phyloP scores from a whole-genome alignment of 2,113 vertebrate species.

The Xyrauchen texanus region DNA sequence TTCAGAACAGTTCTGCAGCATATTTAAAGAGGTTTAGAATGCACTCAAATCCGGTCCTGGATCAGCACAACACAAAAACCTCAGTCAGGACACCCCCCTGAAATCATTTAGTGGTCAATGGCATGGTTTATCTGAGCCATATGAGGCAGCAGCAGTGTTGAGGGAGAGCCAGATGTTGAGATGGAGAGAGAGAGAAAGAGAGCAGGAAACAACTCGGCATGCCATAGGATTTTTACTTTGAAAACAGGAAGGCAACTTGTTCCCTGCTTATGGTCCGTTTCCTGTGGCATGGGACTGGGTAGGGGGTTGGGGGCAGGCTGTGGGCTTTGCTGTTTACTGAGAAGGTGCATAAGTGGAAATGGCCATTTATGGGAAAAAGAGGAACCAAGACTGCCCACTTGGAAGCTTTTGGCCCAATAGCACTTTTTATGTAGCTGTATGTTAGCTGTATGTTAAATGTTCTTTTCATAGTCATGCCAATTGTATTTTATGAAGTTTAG shows the following conservation, averaged over 20 bases:
- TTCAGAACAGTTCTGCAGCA: background rate
- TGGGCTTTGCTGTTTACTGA: constrained; percentile 75
- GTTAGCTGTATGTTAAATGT: background rate
- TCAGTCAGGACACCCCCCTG: constrained; percentile 17
- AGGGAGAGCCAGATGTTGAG: constrained; percentile 80
- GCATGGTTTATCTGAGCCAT: constrained; percentile 55
- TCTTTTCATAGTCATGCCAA: background rate
- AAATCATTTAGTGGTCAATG: constrained; percentile 45
- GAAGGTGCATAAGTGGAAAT: constrained; percentile 68
- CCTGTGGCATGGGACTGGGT: constrained; percentile 83
- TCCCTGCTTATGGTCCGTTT: constrained; percentile 82
- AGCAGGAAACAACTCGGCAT: constrained; percentile 77
- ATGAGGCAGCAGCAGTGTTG: constrained; percentile 63
- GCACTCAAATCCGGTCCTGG: constrained; percentile 7
- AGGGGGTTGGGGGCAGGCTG: constrained; percentile 54
- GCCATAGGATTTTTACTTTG: constrained; percentile 80
- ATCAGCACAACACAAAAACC: background rate
- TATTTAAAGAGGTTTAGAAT: background rate
- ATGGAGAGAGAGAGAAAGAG: constrained; percentile 60
- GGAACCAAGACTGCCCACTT: constrained; percentile 28
- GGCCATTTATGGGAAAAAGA: constrained; percentile 74
- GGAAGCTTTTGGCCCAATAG: constrained; percentile 1
- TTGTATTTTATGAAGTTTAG: too few species aligned
- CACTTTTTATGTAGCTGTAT: background rate
- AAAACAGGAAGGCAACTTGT: constrained; percentile 96